Evolutionary conservation across 2,113 vertebrate genomes (phyloP).

Genomic region (Nothobranchius kuhntae): DNA sequence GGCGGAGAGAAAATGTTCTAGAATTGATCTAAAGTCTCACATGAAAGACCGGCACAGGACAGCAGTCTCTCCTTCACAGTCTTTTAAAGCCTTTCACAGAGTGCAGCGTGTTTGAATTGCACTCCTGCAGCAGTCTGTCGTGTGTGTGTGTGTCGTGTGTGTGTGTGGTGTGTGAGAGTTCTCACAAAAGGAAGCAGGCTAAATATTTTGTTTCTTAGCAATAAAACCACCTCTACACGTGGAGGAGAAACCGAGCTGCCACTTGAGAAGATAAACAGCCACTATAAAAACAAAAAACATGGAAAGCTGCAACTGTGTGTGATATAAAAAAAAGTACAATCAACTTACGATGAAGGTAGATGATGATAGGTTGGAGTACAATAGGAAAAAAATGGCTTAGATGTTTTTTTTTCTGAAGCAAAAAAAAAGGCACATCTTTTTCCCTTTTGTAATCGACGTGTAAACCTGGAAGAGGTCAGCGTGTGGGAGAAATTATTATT

Average conservation of each 20-base stretch:
- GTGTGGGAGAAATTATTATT: slow-evolving; percentile 49
- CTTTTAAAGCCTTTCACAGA: slow-evolving; percentile 72
- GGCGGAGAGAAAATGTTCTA: slow-evolving; percentile 24
- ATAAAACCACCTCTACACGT: slow-evolving; percentile 50
- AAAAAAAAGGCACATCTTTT: slow-evolving; percentile 80
- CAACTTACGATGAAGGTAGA: slow-evolving; percentile 64
- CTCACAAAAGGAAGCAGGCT: slow-evolving; percentile 26
- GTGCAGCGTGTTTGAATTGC: slow-evolving; percentile 58
- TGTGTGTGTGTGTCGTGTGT: slow-evolving; percentile 8
- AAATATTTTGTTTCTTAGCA: slow-evolving; percentile 35
- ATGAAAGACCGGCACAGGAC: slow-evolving; percentile 31
- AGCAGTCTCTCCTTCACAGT: slow-evolving; percentile 54
- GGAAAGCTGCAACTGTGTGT: slow-evolving; percentile 67
- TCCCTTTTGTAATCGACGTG: slow-evolving; percentile 74
- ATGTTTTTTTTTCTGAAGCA: slow-evolving; percentile 58
- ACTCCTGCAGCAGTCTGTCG: slow-evolving; percentile 14
- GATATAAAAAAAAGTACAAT: slow-evolving; percentile 75
- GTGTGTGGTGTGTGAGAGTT: slow-evolving; percentile 19
- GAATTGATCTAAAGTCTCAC: slow-evolving; percentile 32
- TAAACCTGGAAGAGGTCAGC: slow-evolving; percentile 74
- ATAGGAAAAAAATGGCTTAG: slow-evolving; percentile 62
- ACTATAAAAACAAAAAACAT: slow-evolving; percentile 15
- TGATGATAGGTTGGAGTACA: slow-evolving; percentile 33
- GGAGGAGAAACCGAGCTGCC: slow-evolving; percentile 62
- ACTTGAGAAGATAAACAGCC: slow-evolving; percentile 54